Percentiles rank a stretch among this genome's conserved stretches.
Evolutionary conservation across 2,113 vertebrate genomes (phyloP).

Genomic region (Lagopus leucura): DNA sequence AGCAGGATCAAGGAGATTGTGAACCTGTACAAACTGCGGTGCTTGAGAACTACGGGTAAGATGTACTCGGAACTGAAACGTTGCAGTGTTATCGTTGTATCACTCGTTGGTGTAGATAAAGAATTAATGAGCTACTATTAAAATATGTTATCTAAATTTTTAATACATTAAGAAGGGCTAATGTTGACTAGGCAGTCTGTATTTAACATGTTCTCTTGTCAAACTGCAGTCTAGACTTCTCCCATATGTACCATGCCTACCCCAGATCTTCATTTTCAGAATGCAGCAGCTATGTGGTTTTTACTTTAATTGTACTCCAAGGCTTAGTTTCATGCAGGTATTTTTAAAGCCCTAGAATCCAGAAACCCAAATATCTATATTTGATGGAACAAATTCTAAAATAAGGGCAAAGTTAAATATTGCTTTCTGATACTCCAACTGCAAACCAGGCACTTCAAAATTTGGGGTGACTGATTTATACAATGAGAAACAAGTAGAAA

Average conservation of each 20-base stretch:
- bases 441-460: background rate
- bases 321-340: background rate
- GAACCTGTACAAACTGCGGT: background rate
- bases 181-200: background rate
- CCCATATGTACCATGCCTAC: background rate
- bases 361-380: background rate
- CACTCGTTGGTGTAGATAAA: background rate
- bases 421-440: background rate
- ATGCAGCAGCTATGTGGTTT: background rate
- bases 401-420: background rate
- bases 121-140: slow-evolving; percentile 1
- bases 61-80: background rate
- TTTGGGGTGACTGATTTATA: background rate
- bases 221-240: slow-evolving; percentile 21
- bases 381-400: background rate
- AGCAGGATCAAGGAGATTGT: rapidly evolving
- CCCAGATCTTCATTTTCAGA: slow-evolving; percentile 3
- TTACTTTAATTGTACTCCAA: slow-evolving; percentile 11
- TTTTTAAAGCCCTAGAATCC: background rate
- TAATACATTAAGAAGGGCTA: slow-evolving; percentile 3
- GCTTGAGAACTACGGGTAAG: background rate
- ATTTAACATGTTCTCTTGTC: background rate
- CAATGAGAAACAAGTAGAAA: background rate
- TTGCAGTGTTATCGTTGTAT: background rate
- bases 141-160: background rate